phyloP scores from a whole-genome alignment of 2,888 invertebrate genomes.

The Leptopilina drosophilae region DNA sequence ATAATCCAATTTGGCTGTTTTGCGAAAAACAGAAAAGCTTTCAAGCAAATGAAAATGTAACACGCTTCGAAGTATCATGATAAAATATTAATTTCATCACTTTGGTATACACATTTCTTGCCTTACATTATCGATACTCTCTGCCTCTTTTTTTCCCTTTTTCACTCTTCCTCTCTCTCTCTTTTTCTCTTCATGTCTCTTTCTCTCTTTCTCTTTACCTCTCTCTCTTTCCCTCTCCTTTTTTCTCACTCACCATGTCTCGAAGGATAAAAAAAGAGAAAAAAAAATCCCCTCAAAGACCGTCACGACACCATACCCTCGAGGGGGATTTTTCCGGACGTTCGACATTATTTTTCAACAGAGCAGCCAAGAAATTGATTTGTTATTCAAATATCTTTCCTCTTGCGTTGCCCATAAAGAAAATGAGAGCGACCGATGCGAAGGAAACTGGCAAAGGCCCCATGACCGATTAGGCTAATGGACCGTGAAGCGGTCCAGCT shows the following conservation, averaged over 20 bases:
- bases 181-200: too few relatives aligned
- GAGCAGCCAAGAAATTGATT: slow-evolving; percentile 64
- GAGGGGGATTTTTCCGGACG: not conserved
- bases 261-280: not conserved
- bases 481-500: slow-evolving; percentile 64
- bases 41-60: slow-evolving; percentile 11
- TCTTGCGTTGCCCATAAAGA: slow-evolving; percentile 40
- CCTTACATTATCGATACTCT: slow-evolving; percentile 3
- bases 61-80: not conserved
- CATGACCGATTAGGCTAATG: slow-evolving; percentile 69
- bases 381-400: slow-evolving; percentile 68
- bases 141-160: not conserved
- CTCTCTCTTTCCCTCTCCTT: not conserved
- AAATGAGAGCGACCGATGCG: slow-evolving; percentile 41
- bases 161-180: not conserved
- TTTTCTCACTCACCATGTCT: not conserved
- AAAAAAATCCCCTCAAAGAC: not conserved
- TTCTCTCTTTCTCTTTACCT: too few relatives aligned
- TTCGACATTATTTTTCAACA: slow-evolving; percentile 28
- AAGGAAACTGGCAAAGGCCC: slow-evolving; percentile 51
- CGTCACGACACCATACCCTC: not conserved
- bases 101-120: slow-evolving; percentile 6
- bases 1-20: not conserved
- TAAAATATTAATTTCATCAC: slow-evolving; percentile 16
- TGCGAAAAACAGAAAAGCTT: not conserved